Conservation (phyloP, 2,113 vertebrate species). For the Cebus imitator region DNA sequence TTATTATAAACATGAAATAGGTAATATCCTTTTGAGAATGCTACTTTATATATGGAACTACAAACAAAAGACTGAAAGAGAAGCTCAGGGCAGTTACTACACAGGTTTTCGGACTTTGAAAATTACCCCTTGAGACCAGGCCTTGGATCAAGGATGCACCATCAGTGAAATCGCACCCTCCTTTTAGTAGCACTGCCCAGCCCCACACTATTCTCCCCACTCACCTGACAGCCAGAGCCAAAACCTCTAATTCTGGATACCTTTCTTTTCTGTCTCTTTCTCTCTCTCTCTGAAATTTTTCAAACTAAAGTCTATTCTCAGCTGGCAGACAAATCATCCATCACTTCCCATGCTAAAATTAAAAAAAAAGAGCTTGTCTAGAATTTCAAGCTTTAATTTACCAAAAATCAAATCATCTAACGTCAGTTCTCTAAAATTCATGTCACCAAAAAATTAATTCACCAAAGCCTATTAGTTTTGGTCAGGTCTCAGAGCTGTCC, state of each 20-base stretch:
- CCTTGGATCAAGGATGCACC: neutral
- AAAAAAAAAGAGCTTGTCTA: neutral
- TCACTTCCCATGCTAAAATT: neutral
- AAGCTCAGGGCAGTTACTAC: neutral
- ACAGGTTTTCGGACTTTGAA: neutral
- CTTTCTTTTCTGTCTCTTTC: neutral
- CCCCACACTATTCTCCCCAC: accelerated
- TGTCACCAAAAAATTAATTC: neutral
- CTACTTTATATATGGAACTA: neutral
- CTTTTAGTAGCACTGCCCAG: neutral
- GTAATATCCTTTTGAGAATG: neutral
- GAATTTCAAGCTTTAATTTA: slow-evolving; percentile 12
- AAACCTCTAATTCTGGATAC: neutral
- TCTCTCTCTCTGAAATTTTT: neutral
- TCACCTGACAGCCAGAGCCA: neutral
- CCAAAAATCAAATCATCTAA: neutral
- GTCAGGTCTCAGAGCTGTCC: neutral
- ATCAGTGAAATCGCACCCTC: neutral
- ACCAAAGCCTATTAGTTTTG: neutral
- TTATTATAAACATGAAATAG: neutral
- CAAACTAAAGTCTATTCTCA: neutral
- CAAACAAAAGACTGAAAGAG: neutral
- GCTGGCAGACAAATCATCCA: slow-evolving; percentile 19
- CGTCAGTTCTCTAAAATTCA: slow-evolving; percentile 27
- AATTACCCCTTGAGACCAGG: neutral